Percentiles rank a stretch among this genome's conserved stretches.
These are phyloP conservation scores for Allacma fusca DNA, from an alignment of 2,888 invertebrate genomes.

Conservation along the genomic window DNA sequence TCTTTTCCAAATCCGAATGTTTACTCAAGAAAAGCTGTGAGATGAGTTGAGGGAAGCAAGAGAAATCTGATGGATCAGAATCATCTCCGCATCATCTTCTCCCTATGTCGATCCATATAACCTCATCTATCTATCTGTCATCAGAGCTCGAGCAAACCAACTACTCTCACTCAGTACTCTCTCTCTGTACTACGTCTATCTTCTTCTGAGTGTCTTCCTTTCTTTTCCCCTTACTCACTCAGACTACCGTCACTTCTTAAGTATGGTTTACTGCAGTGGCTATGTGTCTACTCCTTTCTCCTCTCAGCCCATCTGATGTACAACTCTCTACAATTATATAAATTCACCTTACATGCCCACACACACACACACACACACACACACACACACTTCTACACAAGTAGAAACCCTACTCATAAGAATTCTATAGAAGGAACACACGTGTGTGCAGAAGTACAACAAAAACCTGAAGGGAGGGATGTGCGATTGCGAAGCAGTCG, in stretches of 20 bases:
- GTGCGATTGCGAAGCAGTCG: too few species aligned
- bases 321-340: too few species aligned
- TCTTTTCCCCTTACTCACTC: constrained; percentile 14
- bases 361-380: too few species aligned
- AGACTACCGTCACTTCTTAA: neutral
- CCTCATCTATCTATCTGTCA: constrained; percentile 36
- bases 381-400: too few species aligned
- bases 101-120: constrained; percentile 37
- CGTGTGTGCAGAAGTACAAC: too few species aligned
- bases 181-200: neutral
- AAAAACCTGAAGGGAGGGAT: too few species aligned
- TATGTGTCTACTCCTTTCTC: neutral
- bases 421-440: too few species aligned
- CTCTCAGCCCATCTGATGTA: too few species aligned
- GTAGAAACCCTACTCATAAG: too few species aligned
- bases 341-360: too few species aligned
- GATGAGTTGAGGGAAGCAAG: constrained; percentile 45
- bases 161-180: neutral
- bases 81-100: constrained; percentile 44
- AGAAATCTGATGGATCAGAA: constrained; percentile 56
- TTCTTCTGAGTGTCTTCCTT: constrained; percentile 14
- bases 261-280: neutral
- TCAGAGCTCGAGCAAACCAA: constrained; percentile 14
- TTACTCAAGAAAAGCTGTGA: constrained; percentile 55
- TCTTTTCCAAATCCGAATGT: constrained; percentile 49